These are phyloP conservation scores for Silurus lanzhouensis DNA, from an alignment of 2,797 vertebrate genomes.

Conservation along the genomic window DNA sequence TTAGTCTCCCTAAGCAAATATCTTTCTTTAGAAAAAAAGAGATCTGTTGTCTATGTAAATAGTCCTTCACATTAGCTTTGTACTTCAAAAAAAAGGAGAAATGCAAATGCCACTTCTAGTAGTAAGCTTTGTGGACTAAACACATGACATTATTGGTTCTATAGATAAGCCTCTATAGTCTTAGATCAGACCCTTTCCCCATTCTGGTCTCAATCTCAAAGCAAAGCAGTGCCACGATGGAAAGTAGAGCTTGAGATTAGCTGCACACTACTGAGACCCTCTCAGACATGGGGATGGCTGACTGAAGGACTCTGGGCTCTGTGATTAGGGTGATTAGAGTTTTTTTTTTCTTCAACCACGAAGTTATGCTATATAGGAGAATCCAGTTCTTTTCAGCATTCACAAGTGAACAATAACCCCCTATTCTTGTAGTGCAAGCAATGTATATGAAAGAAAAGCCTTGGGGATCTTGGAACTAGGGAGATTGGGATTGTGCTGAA, in stretches of 20 bases:
- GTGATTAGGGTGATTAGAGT: slow-evolving; percentile 48
- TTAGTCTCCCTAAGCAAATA: slow-evolving; percentile 29
- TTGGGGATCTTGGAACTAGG: slow-evolving; percentile 66
- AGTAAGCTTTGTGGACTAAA: slow-evolving; percentile 65
- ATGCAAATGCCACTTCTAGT: slow-evolving; percentile 69
- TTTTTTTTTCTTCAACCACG: slow-evolving; percentile 56
- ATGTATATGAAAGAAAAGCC: slow-evolving; percentile 81
- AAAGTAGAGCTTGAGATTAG: slow-evolving; percentile 14
- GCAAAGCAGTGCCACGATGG: slow-evolving; percentile 24
- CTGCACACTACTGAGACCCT: slow-evolving; percentile 65
- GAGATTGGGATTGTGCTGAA: slow-evolving; percentile 77
- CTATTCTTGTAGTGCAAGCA: slow-evolving; percentile 77
- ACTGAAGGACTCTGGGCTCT: slow-evolving; percentile 57
- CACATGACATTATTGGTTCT: slow-evolving; percentile 55
- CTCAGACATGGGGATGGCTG: slow-evolving; percentile 41
- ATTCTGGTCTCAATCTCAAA: slow-evolving; percentile 32
- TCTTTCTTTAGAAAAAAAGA: slow-evolving; percentile 52
- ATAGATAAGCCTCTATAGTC: slow-evolving; percentile 69
- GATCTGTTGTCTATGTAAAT: slow-evolving; percentile 67
- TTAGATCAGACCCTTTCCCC: slow-evolving; percentile 66
- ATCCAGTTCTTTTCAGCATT: slow-evolving; percentile 75
- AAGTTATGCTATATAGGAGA: slow-evolving; percentile 61
- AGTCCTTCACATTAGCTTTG: slow-evolving; percentile 69
- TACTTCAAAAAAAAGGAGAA: slow-evolving; percentile 67
- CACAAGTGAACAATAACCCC: slow-evolving; percentile 76